Evolutionary conservation across 2,888 invertebrate genomes (phyloP).

Genomic region (Drosophila macrothrix): DNA sequence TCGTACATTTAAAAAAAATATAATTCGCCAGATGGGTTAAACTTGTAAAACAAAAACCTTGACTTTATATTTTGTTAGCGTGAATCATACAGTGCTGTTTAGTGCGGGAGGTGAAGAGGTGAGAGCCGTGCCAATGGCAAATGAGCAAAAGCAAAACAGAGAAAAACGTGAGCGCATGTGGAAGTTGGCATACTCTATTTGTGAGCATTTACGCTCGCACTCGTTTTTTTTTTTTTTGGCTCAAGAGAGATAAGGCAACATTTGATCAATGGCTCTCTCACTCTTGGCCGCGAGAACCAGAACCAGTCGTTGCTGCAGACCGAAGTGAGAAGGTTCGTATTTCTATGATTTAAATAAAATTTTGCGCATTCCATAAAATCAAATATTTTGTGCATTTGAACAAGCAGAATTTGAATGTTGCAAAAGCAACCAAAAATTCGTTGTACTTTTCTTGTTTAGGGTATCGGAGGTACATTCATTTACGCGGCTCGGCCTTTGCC

Average conservation of each 20-base stretch:
- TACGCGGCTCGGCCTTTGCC: conserved; percentile 61
- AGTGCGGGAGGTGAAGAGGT: background rate
- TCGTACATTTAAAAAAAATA: conserved; percentile 31
- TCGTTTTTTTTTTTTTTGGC: background rate
- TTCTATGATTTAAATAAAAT: background rate
- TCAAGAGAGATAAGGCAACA: background rate
- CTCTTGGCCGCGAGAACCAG: background rate
- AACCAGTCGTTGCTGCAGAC: background rate
- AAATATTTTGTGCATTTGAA: background rate
- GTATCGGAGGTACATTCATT: conserved; percentile 53
- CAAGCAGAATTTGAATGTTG: background rate
- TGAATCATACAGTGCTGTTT: conserved; percentile 52
- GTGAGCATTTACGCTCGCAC: background rate
- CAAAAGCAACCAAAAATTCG: background rate
- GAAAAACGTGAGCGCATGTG: conserved; percentile 7
- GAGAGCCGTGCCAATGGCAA: conserved; percentile 44
- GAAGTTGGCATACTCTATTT: conserved; percentile 53
- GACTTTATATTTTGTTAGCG: conserved; percentile 69
- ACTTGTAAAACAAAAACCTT: conserved; percentile 45
- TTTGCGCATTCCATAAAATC: background rate
- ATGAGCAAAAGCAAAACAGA: conserved; percentile 54
- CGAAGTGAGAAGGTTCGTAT: background rate
- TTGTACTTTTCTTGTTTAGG: conserved; percentile 32
- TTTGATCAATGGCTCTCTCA: background rate
- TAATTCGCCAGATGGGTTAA: conserved; percentile 48